Base-by-base conservation (phyloP, 2,888 invertebrate species). In the Campoplex nolae region DNA sequence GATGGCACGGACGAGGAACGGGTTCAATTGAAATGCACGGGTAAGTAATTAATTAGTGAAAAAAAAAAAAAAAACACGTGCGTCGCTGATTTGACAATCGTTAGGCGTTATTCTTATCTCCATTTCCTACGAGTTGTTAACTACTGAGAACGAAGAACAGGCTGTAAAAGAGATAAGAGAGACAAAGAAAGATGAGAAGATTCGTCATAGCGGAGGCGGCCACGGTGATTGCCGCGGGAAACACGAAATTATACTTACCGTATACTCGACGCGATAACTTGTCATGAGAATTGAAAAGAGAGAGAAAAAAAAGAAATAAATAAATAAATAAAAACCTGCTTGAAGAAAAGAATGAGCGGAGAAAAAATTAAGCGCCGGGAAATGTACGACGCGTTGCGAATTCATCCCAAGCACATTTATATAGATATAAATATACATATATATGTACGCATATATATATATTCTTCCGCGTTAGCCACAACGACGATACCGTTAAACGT, bases 1-100 rank as follows among this genome's bases (percentile, higher is more conserved):
- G 96, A 97, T 95, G 98, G 98, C 94, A 98, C 98, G 93, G 98
- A 99, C 95, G 98, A 99, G 96, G 96, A 98, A 94, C 96, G 96
- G 93, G 96, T 96, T 94, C 98, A 98, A 95, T 97, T 98, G 93
- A 98, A 98, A 96, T 98, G 98, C 96, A 97, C 98, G 96, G 97
- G 98, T 98, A 95, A 96, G 90, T 73, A 83, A 84, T 35, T 79
- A n/a, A 58, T 51, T 51, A 51, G 4, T 51, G 58, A 28, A 58
- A 58, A 58, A 58, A 23, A 28, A 58, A 58, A 58, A 58, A 23
- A 23, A 23, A 23, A 23, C 23, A 23, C 23, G 23, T 9, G 23
- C 23, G n/a, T 56, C 11, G 58, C 13, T 32, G 16, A 62, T 32
- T 62, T 7, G 62, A 62, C 62, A 62, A 62, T 32, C 62, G 62